Base-by-base conservation (phyloP, 2,888 invertebrate genomes). In the Eupithecia exiguata region DNA sequence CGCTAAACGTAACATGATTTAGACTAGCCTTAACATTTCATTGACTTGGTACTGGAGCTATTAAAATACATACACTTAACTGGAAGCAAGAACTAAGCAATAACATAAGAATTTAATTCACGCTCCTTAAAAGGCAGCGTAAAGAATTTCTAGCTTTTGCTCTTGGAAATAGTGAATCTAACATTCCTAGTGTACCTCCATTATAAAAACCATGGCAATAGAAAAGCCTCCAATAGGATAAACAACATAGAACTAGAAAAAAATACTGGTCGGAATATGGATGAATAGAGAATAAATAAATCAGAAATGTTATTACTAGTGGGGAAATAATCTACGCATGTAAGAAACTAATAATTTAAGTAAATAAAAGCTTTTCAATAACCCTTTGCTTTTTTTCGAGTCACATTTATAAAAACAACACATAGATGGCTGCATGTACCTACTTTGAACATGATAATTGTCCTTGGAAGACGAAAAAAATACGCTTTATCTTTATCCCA, bases 31-130 rank as follows among this genome's bases (percentile, higher is more conserved):
- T 58, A 58, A 58, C 21, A 25, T 58, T 58, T 58, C 58, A 25
- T 25, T 25, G 25, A 58, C 58, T 58, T 25, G 12, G 14, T 25
- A 25, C 25, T 53, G 53, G 21, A 58, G 25, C 58, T 1, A 58
- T 58, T 49, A 25, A 58, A 58, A 58, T 53, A 58, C 12, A 58
- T 53, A 58, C 12, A 58, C 53, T 53, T 58, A 58, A 25, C 58
- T 58, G 58, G 58, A 25, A 25, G 25, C 25, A 49, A n/a, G 2
- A 49, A 49, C 9, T n/a, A n/a, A 49, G 49, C 49, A 58, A 58
- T 58, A 58, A 58, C 5, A 58, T 58, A 58, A 58, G 58, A 58
- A 58, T 58, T 58, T 58, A 58, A 25, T 58, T 58, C 58, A 58
- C 58, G 25, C 25, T 58, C 25, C 58, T 5, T 9, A 25, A 1